Conservation (phyloP, 1,140 invertebrate species). For the Andricus grossulariae region DNA sequence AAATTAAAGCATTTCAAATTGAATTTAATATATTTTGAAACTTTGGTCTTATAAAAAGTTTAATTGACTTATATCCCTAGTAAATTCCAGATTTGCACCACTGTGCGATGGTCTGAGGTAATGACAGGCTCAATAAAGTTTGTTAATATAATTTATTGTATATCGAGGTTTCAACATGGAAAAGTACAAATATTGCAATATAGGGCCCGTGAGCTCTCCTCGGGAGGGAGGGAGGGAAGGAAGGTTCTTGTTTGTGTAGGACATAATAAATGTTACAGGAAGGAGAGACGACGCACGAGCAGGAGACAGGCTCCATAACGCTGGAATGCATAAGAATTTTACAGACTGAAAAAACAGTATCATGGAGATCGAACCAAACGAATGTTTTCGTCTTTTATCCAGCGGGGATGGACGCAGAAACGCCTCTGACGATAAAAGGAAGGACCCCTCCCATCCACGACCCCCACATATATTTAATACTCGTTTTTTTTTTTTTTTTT, state of each 20-base stretch:
- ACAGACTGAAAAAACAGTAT: slow-evolving; percentile 25
- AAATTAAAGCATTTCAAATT: too few relatives aligned
- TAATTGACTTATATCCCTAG: too few relatives aligned
- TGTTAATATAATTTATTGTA: slow-evolving; percentile 78
- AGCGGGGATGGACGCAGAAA: slow-evolving; percentile 26
- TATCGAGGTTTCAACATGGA: slow-evolving; percentile 77
- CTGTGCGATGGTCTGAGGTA: neutral
- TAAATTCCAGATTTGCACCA: too few relatives aligned
- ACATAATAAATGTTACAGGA: slow-evolving; percentile 42
- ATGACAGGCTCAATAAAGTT: slow-evolving; percentile 64
- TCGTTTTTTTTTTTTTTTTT: slow-evolving; percentile 63
- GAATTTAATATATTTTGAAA: too few relatives aligned
- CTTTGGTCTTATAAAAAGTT: too few relatives aligned
- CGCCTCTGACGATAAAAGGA: slow-evolving; percentile 61
- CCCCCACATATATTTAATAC: slow-evolving; percentile 75
- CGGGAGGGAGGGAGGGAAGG: slow-evolving; percentile 72
- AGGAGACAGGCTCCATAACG: slow-evolving; percentile 35
- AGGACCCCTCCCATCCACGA: slow-evolving; percentile 73
- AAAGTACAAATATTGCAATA: slow-evolving; percentile 78
- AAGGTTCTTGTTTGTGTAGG: slow-evolving; percentile 7
- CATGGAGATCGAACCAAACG: slow-evolving; percentile 33
- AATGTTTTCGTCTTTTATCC: slow-evolving; percentile 34
- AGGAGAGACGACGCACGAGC: slow-evolving; percentile 56
- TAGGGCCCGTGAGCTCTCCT: slow-evolving; percentile 75
- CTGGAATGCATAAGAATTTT: slow-evolving; percentile 25